Evolutionary conservation across 2,888 invertebrate genomes (phyloP).

Genomic region (Synanthedon tipuliformis): DNA sequence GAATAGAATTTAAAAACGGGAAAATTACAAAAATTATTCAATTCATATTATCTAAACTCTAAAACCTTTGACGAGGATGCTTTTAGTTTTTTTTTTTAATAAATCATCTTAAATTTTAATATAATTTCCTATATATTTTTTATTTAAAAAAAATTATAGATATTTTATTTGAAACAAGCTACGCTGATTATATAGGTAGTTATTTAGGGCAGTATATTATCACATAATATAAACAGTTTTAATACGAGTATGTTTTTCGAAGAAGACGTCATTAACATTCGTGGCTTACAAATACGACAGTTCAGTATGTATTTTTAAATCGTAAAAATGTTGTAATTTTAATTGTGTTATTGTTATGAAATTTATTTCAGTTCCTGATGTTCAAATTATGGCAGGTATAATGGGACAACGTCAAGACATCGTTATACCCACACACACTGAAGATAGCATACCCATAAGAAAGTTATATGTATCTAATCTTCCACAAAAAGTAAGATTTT

Average conservation of each 20-base stretch:
- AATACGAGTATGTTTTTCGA: not conserved
- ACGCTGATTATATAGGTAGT: too few species aligned
- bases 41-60: too few species aligned
- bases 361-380: conserved; percentile 28
- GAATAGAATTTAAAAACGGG: too few species aligned
- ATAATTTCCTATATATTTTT: too few species aligned
- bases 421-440: conserved; percentile 60
- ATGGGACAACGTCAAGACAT: conserved; percentile 28
- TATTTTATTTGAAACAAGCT: too few species aligned
- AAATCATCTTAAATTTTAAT: too few species aligned
- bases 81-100: too few species aligned
- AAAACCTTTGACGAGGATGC: too few species aligned
- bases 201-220: too few species aligned
- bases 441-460: conserved; percentile 70
- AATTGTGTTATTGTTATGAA: not conserved
- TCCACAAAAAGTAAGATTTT: conserved; percentile 58
- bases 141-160: too few species aligned
- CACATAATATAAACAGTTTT: too few species aligned
- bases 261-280: not conserved
- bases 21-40: too few species aligned
- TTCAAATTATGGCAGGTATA: conserved; percentile 34
- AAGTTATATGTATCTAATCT: conserved; percentile 71
- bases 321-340: not conserved
- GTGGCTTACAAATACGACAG: not conserved
- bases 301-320: conserved; percentile 31